Base-by-base conservation (phyloP, 2,888 invertebrate species). In the Drosophila greeni region DNA sequence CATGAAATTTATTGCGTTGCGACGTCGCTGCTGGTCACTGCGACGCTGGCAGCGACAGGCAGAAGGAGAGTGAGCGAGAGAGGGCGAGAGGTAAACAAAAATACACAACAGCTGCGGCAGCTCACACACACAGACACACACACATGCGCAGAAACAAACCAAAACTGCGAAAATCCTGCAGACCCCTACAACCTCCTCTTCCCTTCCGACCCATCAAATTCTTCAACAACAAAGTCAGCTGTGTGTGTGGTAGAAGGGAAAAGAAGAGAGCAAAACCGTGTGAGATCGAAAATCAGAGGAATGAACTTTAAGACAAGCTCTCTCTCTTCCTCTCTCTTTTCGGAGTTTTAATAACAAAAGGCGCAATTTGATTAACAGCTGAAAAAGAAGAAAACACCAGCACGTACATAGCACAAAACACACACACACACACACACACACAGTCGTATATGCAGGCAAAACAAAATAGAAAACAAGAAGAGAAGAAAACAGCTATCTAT, bases 1-100 rank as follows among this genome's bases (percentile, higher is more conserved):
- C 68, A 76, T 65, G 51, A 75, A 82, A 65, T 56, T 73, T 76
- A 76, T 76, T 76, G 82, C 76, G 76, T 78, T 82, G 82, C 67
- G 74, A 70, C 51, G 65, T 60, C 39, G 51, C 54, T 39, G 37
- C 51, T 39, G 37, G 45, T 54, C 54, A 47, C 58, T 24, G 59
- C 59, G 56, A 49, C 61, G 61, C 40, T 42, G 48, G 23, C 61
- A 40, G 42, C 31, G 55, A 9, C 29, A 14, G 29, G 29, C 45
- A 31, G 26, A 47, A 48, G 31, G 51, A 48, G 42, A 29, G 29
- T 14, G 37, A 31, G 39, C 52, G 34, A 24, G 42, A 52, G 47
- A 48, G 58, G 20, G 65, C 64, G 24, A 65, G 52, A 52, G 62
- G 65, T 67, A 66, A 65, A 65, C 64, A 65, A 66, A 47, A 66